phyloP scores from a whole-genome alignment of 1,140 invertebrate species.

The Drosophila setifemur region DNA sequence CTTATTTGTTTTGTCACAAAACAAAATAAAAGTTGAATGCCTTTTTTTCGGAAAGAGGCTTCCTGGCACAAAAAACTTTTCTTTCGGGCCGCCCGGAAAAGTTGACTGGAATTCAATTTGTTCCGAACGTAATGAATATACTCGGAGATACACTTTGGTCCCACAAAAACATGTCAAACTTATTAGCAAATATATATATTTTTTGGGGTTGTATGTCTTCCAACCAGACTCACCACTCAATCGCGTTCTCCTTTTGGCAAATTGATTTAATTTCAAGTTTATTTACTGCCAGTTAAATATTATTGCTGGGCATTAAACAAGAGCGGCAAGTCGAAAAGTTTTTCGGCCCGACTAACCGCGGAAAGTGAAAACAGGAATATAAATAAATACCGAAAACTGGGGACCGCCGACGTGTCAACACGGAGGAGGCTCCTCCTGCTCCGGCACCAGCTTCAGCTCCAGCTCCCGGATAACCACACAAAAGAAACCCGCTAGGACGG shows the following conservation, averaged over 20 bases:
- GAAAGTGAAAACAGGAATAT: constrained; percentile 17
- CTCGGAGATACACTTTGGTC: constrained; percentile 22
- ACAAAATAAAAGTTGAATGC: constrained; percentile 55
- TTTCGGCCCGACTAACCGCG: constrained; percentile 12
- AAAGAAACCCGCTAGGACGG: constrained; percentile 44
- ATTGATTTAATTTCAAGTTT: constrained; percentile 65
- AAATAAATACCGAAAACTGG: constrained; percentile 60
- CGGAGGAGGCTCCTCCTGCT: no score
- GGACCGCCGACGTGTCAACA: constrained; percentile 35
- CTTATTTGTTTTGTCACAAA: constrained; percentile 61
- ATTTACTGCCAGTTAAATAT: constrained; percentile 45
- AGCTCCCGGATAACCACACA: constrained; percentile 2
- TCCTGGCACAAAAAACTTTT: constrained; percentile 47
- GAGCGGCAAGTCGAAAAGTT: constrained; percentile 17
- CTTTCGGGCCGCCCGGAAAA: constrained; percentile 45
- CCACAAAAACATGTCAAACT: constrained; percentile 56
- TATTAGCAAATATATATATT: constrained; percentile 49
- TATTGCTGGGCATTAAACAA: constrained; percentile 7
- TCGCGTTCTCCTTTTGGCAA: constrained; percentile 12
- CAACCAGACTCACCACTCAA: constrained; percentile 21
- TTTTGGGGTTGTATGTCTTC: not conserved
- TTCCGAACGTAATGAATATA: constrained; percentile 55
- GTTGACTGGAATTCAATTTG: constrained; percentile 72
- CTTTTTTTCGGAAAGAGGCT: constrained; percentile 39
- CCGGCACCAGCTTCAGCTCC: no score